Evolutionary conservation across 2,113 vertebrate species (phyloP).

Genomic region (Carlito syrichta): DNA sequence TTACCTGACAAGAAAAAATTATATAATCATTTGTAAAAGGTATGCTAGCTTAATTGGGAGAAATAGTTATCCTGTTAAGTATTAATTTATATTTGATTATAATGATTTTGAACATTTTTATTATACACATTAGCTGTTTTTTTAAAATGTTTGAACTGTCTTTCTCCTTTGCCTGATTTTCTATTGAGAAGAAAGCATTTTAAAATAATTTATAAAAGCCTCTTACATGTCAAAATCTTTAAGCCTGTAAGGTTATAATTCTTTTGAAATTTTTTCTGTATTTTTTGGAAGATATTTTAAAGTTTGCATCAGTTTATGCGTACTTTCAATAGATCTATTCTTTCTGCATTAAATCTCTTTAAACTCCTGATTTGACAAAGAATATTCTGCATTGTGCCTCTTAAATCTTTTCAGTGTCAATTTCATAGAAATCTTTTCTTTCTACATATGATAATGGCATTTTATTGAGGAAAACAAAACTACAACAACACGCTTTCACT

Average conservation of each 20-base stretch:
- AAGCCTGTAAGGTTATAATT: background rate
- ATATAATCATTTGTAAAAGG: background rate
- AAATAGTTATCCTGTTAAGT: background rate
- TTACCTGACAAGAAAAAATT: background rate
- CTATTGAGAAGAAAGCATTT: background rate
- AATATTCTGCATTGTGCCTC: background rate
- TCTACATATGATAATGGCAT: background rate
- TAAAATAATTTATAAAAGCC: background rate
- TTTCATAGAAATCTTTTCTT: background rate
- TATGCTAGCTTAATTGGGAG: background rate
- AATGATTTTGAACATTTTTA: background rate
- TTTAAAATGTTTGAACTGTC: background rate
- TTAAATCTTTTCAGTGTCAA: background rate
- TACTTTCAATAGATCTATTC: background rate
- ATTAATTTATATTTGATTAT: background rate
- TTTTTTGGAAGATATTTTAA: background rate
- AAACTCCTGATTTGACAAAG: background rate
- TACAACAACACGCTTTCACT: background rate
- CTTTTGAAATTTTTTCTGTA: background rate
- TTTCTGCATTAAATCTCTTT: background rate
- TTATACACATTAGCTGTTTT: background rate
- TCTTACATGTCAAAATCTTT: background rate
- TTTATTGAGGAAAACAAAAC: background rate
- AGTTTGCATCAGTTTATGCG: background rate
- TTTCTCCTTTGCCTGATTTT: background rate